Conservation (phyloP, 2,113 vertebrate species). For the Lampris incognitus region DNA sequence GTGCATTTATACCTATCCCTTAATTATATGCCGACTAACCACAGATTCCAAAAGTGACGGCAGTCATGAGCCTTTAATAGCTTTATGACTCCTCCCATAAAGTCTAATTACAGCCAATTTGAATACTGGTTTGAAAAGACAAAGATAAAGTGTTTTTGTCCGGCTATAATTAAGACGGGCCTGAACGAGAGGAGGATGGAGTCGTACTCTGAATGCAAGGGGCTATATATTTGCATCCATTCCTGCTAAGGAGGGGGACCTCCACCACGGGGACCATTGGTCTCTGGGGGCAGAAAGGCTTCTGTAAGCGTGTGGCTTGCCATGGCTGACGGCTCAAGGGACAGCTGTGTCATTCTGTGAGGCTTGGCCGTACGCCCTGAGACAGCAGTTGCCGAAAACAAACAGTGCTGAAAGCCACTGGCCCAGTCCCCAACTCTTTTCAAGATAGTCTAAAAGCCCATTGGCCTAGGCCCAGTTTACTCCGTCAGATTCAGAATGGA, state of each 20-base stretch:
- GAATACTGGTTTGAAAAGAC: slow-evolving; percentile 65
- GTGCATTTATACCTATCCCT: slow-evolving; percentile 59
- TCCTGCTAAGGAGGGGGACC: slow-evolving; percentile 38
- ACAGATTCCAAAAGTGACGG: slow-evolving; percentile 56
- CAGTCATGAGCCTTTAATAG: slow-evolving; percentile 58
- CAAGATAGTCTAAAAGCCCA: slow-evolving; percentile 42
- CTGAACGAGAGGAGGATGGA: slow-evolving; percentile 25
- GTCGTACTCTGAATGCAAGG: background rate
- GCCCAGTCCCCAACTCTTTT: slow-evolving; percentile 61
- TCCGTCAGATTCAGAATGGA: slow-evolving; percentile 55
- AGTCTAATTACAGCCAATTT: slow-evolving; percentile 69
- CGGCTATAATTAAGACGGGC: slow-evolving; percentile 61
- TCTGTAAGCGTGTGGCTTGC: slow-evolving; percentile 57
- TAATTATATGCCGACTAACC: slow-evolving; percentile 65
- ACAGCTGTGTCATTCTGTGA: slow-evolving; percentile 63
- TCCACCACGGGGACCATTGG: slow-evolving; percentile 48
- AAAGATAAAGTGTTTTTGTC: slow-evolving; percentile 43
- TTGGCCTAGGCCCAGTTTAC: slow-evolving; percentile 41
- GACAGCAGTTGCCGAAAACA: slow-evolving; percentile 79
- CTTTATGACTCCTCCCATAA: slow-evolving; percentile 46
- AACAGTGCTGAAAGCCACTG: slow-evolving; percentile 75
- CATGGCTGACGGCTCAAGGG: slow-evolving; percentile 52
- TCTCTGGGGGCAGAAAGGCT: slow-evolving; percentile 44
- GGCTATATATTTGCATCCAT: slow-evolving; percentile 15
- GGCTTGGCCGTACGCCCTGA: slow-evolving; percentile 68